Evolutionary conservation across 1,140 invertebrate species (phyloP), one percentile per base, ranked within the genome.

Genomic region (Bombus confusus): DNA sequence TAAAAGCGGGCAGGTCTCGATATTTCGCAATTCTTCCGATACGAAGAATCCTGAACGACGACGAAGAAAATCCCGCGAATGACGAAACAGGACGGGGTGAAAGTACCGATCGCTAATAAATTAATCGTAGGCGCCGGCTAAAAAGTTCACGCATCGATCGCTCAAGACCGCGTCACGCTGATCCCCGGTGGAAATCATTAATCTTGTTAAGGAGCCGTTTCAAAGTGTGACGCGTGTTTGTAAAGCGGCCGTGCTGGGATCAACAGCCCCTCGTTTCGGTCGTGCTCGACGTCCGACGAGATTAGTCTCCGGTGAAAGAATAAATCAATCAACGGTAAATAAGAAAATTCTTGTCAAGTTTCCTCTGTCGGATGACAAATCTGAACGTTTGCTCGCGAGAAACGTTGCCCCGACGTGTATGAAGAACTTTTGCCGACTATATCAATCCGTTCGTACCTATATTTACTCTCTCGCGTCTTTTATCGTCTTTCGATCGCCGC

Each of bases 141-240:
- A 69, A 80, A 80, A 80, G 78, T 71, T 59, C 28, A 12, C 34
- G 74, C 74, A 39, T 25, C 47, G 59, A 37, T 34, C 64, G 62
- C 22, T 71, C 39, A 71, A 80, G 15, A 31, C 66, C 25, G 34
- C 41, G 34, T 41, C 75, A 41, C 37, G 34, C 4, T 43, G 76
- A 64, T 64, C 80, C 10, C 28, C 1, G 22, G 10, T 47, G 9
- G 57, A 47, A 47, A 82, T 82, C 80, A 66, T 82, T 76, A 82
- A 82, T 82, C 80, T 82, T 82, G 80, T 75, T 52, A 37, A 75
- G 72, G 43, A 82, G 80, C 31, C 47, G 57, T 28, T 37, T 52
- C 57, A 62, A 66, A 75, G 57, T 75, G 57, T 66, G 80, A 75
- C 80, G 31, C 41, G 41, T 82, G 71, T 75, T 82, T 74, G 71